Evolutionary conservation across 2,797 vertebrate species (phyloP), one percentile per base, ranked within the genome.

Genomic region (Scolopax rusticola): DNA sequence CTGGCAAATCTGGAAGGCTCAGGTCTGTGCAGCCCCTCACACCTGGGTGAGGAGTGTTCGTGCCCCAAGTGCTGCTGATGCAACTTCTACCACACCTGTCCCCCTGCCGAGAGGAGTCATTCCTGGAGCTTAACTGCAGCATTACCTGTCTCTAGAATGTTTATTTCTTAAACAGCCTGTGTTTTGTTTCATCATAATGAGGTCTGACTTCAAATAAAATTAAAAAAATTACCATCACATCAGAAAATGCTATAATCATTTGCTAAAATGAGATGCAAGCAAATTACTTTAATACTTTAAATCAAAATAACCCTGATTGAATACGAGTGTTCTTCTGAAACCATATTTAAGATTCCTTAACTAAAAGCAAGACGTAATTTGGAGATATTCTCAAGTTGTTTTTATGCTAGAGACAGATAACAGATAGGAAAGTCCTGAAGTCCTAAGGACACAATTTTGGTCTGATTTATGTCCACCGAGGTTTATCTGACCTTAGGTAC

Each of bases 1-100:
- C 77, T 94, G 96, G 95, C 95, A 89, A 53, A 94, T 51, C 93
- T 84, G 87, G 73, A 88, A 82, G 93, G 77, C 38, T 83, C 23
- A 6, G 63, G 36, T 87, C 25, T 77, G 87, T 24, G 56, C 25
- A 54, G 47, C 19, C 79, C 23, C 1, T 71, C 65, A 64, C 76
- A 97, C 96, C 95, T 96, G 90, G 80, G 63, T 48, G 84, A 60
- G 40, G 6, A 76, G 81, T 1, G 20, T 10, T 73, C 56, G 2
- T 57, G 74, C 57, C 17, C 0, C 20, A 47, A 70, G 53, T 17
- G 71, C 67, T 92, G 84, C 78, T 89, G 79, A 41, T 28, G 76
- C 17, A 87, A 15, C 51, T 83, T 61, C 9, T 11, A 56, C 4
- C 87, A n/a, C 83, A 88, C 71, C 91, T 84, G 88, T 28, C 41